A percentile compares a stretch with the other conserved stretches of the same genome.
Evolutionary conservation across 2,888 invertebrate genomes (phyloP).

Genomic region (Melieria crassipennis): DNA sequence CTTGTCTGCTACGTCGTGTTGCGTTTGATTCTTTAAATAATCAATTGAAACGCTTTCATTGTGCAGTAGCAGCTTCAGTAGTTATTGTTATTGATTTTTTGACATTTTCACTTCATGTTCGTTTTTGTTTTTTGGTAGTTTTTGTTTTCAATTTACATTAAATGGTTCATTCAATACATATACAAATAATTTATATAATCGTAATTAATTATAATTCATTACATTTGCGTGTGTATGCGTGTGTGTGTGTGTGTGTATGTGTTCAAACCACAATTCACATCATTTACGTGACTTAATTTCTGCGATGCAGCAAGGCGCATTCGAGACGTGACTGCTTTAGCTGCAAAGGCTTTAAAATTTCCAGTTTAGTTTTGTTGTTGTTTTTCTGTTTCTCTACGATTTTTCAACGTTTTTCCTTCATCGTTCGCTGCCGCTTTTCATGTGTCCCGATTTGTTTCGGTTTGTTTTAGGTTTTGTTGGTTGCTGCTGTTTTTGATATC

Average conservation of each 20-base stretch:
- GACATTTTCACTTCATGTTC: not conserved
- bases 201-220: not conserved
- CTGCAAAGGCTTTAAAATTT: too few relatives aligned
- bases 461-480: not conserved
- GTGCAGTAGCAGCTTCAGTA: not conserved
- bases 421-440: not conserved
- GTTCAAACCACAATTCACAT: not conserved
- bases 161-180: conserved; percentile 40
- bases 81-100: conserved; percentile 18
- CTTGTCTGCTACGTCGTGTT: too few relatives aligned
- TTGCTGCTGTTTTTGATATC: not conserved
- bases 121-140: conserved; percentile 21
- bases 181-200: conserved; percentile 31
- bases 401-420: not conserved
- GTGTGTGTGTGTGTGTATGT: not conserved
- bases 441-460: not conserved
- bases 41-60: not conserved
- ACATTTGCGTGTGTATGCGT: not conserved
- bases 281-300: too few relatives aligned
- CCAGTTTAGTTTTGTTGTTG: conserved; percentile 28
- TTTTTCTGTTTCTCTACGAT: conserved; percentile 36
- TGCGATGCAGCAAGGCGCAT: too few relatives aligned
- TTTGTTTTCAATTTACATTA: conserved; percentile 31
- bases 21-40: not conserved
- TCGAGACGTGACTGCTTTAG: too few relatives aligned